phyloP scores from a whole-genome alignment of 2,797 vertebrate genomes.

The Kryptolebias ocellatus region DNA sequence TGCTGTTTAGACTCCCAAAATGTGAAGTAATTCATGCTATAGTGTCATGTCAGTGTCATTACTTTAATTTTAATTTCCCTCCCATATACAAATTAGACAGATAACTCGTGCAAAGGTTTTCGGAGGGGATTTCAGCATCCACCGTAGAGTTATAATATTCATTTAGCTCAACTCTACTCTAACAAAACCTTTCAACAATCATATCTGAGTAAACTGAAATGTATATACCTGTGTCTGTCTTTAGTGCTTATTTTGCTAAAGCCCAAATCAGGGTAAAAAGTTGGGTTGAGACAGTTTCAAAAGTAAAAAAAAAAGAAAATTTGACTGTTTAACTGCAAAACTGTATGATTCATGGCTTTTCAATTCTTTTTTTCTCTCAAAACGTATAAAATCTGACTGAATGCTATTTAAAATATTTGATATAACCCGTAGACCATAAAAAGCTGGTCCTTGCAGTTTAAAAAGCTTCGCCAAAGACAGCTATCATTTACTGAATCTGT shows the following conservation, averaged over 20 bases:
- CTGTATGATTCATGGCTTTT: background rate
- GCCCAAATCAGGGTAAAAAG: no score
- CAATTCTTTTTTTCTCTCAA: background rate
- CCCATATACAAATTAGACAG: no score
- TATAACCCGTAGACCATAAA: background rate
- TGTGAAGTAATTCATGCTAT: no score
- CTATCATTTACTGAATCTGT: constrained; percentile 29
- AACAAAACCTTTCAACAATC: background rate
- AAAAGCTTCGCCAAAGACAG: constrained; percentile 11
- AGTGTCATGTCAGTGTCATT: no score
- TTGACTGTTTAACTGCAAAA: background rate
- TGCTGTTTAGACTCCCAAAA: no score
- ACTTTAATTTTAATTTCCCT: no score
- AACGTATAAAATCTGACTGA: constrained; percentile 6
- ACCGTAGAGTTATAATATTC: background rate
- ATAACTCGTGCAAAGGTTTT: no score
- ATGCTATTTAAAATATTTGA: constrained; percentile 11
- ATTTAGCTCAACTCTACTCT: background rate
- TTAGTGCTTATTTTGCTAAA: no score
- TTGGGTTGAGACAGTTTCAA: background rate
- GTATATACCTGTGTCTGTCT: background rate
- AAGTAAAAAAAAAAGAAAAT: background rate
- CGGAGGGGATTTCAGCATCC: no score
- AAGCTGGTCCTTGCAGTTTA: constrained; percentile 1
- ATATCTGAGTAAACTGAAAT: background rate